A percentile compares a stretch with the other conserved stretches of the same genome.
These are phyloP conservation scores for Balaeniceps rex DNA, from an alignment of 2,113 vertebrate species.

Conservation along the genomic window DNA sequence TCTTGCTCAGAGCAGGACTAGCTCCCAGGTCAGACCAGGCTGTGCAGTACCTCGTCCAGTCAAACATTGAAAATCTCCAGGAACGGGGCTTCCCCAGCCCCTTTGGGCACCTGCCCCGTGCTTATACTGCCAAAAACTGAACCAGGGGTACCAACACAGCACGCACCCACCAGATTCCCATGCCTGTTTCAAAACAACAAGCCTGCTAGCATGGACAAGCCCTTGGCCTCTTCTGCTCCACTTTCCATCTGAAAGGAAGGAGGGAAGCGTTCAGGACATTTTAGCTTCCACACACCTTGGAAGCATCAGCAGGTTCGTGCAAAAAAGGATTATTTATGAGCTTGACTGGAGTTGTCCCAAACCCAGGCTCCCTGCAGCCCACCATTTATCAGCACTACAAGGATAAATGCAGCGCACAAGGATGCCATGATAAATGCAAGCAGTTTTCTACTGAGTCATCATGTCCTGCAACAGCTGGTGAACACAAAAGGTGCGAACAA, in stretches of 20 bases:
- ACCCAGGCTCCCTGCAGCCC: background rate
- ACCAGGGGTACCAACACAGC: rapidly evolving
- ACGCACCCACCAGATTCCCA: rapidly evolving
- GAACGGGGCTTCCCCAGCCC: background rate
- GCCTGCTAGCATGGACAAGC: rapidly evolving
- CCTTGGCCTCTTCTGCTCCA: background rate
- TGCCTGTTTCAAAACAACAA: background rate
- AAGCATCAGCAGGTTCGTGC: background rate
- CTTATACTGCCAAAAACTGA: background rate
- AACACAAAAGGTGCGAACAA: conserved; percentile 58
- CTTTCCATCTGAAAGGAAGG: background rate
- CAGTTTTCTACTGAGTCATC: conserved; percentile 23
- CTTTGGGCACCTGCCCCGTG: rapidly evolving
- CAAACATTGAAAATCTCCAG: background rate
- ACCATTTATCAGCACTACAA: background rate
- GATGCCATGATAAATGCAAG: conserved; percentile 1
- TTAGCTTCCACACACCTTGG: background rate
- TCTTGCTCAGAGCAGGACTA: background rate
- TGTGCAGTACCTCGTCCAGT: background rate
- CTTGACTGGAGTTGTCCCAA: background rate
- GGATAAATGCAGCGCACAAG: background rate
- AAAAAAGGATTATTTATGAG: background rate
- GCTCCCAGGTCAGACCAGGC: background rate
- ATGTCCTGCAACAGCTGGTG: conserved; percentile 61
- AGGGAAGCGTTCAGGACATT: background rate